Evolutionary conservation across 1,140 invertebrate species (phyloP).

Genomic region (Steinernema feltiae): DNA sequence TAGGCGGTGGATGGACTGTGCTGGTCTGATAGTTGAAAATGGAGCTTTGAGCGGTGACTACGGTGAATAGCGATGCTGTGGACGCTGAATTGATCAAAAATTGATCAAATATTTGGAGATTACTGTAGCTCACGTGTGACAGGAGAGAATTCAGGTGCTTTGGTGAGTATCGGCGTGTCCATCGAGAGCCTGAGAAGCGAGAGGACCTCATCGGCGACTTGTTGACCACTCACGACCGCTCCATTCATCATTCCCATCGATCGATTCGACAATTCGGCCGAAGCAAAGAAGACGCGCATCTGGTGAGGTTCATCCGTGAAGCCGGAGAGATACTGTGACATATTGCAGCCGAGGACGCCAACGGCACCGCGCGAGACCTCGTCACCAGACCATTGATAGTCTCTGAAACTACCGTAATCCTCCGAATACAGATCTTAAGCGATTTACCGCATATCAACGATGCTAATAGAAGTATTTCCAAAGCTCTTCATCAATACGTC

Average conservation of each 20-base stretch:
- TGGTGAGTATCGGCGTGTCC: not conserved
- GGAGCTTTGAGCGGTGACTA: not conserved
- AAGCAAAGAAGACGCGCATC: constrained; percentile 16
- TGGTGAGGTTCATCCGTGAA: not conserved
- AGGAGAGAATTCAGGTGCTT: not conserved
- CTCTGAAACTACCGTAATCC: constrained; percentile 19
- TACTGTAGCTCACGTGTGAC: too few relatives aligned
- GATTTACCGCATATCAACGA: constrained; percentile 17
- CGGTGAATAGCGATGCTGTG: not conserved
- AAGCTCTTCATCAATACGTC: constrained; percentile 12
- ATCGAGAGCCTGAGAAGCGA: not conserved
- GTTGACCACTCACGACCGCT: constrained; percentile 10
- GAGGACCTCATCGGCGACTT: not conserved
- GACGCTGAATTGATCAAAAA: not conserved
- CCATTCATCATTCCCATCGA: constrained; percentile 25
- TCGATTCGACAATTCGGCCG: constrained; percentile 4
- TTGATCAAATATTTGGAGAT: too few relatives aligned
- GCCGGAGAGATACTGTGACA: constrained; percentile 5
- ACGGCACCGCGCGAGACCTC: constrained; percentile 6
- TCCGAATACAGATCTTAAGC: not conserved
- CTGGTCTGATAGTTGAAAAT: not conserved
- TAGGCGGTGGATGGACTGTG: not conserved
- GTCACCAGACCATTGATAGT: constrained; percentile 3
- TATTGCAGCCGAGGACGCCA: constrained; percentile 12
- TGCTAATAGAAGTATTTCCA: not conserved